Evolutionary conservation across 2,888 invertebrate species (phyloP).

Genomic region (Griposia aprilina): DNA sequence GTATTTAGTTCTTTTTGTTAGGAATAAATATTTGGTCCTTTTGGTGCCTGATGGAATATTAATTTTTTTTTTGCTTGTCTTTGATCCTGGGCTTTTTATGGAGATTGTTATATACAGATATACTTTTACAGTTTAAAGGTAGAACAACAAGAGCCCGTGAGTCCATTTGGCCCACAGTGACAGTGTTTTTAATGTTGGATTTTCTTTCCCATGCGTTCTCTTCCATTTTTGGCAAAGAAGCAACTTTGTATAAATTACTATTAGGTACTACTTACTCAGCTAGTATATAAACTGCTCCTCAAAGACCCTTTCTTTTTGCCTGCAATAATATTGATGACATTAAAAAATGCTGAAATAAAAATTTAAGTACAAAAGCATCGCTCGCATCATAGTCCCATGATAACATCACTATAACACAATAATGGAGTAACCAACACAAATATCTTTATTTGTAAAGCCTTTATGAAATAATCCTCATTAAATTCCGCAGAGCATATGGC

Average conservation of each 20-base stretch:
- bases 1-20: too few relatives aligned
- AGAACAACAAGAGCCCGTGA: background rate
- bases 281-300: background rate
- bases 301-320: background rate
- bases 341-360: background rate
- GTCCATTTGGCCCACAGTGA: background rate
- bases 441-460: constrained; percentile 31
- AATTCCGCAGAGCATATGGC: constrained; percentile 40
- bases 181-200: background rate
- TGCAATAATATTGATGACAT: background rate
- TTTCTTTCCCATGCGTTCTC: background rate
- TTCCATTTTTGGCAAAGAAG: background rate
- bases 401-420: constrained; percentile 7
- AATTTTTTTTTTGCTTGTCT: background rate
- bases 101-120: background rate
- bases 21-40: too few relatives aligned
- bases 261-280: background rate
- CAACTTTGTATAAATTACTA: too few relatives aligned
- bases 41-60: background rate
- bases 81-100: background rate
- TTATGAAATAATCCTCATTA: constrained; percentile 39
- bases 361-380: constrained; percentile 12
- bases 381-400: background rate
- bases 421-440: constrained; percentile 21
- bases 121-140: background rate